A percentile compares a stretch with the other conserved stretches of the same genome.
These are phyloP conservation scores for Mellilla xanthometata DNA, from an alignment of 2,888 invertebrate species.

Conservation along the genomic window DNA sequence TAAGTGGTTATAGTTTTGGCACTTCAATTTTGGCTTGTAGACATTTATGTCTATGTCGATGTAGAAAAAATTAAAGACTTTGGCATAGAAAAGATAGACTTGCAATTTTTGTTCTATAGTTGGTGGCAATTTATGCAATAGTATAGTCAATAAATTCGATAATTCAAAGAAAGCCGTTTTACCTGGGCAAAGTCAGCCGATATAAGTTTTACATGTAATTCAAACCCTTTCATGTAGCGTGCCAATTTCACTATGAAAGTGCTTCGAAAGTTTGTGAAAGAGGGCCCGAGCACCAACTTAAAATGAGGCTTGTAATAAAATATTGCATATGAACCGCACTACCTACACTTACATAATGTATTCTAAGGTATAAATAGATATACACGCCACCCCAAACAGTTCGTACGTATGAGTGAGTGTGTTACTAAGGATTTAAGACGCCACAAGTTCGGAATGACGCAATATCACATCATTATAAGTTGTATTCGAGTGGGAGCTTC, in stretches of 20 bases:
- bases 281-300: background rate
- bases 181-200: too few species aligned
- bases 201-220: too few species aligned
- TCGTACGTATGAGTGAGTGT: conserved; percentile 2
- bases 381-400: conserved; percentile 2
- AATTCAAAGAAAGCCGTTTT: too few species aligned
- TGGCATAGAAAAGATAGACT: too few species aligned
- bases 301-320: conserved; percentile 1
- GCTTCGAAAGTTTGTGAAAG: background rate
- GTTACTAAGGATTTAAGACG: conserved; percentile 17
- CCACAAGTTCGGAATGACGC: conserved; percentile 9
- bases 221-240: too few species aligned
- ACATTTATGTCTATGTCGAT: background rate
- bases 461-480: conserved; percentile 21
- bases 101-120: too few species aligned
- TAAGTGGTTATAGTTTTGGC: conserved; percentile 16
- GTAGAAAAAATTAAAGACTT: too few species aligned
- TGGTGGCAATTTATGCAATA: too few species aligned
- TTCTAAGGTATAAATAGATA: background rate
- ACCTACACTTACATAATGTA: background rate
- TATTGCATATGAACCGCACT: background rate
- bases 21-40: conserved; percentile 1
- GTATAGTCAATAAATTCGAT: too few species aligned
- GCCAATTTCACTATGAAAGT: background rate
- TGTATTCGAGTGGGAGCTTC: conserved; percentile 20